A percentile compares a stretch with the other conserved stretches of the same genome.
Conservation (phyloP, 2,888 invertebrate species). For the Latheticus oryzae region DNA sequence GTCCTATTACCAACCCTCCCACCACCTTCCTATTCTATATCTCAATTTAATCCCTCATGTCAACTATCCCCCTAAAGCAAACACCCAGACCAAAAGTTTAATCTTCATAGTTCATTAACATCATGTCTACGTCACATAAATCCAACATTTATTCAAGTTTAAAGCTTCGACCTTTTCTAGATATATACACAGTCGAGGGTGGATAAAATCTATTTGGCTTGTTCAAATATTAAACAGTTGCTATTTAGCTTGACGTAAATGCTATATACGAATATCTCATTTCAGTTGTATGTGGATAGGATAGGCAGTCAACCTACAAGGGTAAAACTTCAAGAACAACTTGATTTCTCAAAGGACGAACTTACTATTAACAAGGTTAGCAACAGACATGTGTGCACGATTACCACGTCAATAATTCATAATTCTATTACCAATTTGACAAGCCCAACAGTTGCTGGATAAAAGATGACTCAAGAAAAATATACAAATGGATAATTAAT, state of each 20-base stretch:
- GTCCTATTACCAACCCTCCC: too few relatives aligned
- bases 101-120: slow-evolving; percentile 50
- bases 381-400: slow-evolving; percentile 43
- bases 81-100: slow-evolving; percentile 43
- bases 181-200: too few relatives aligned
- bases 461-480: slow-evolving; percentile 18
- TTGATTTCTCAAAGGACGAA: slow-evolving; percentile 54
- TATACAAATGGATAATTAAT: too few relatives aligned
- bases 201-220: slow-evolving; percentile 58
- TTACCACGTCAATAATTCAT: slow-evolving; percentile 52
- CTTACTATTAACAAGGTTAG: slow-evolving; percentile 49
- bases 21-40: too few relatives aligned
- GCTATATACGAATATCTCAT: slow-evolving; percentile 50
- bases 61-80: slow-evolving; percentile 42
- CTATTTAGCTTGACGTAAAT: slow-evolving; percentile 50
- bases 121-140: slow-evolving; percentile 45
- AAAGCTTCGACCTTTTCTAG: slow-evolving; percentile 45
- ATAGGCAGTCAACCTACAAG: slow-evolving; percentile 25
- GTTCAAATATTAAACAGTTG: slow-evolving; percentile 59
- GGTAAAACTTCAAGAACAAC: slow-evolving; percentile 43
- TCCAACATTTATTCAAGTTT: slow-evolving; percentile 48
- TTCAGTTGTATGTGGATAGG: slow-evolving; percentile 43
- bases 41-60: too few relatives aligned
- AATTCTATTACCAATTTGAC: slow-evolving; percentile 47
- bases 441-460: slow-evolving; percentile 39